These are phyloP conservation scores for Brachyalestes nurse DNA, from an alignment of 2,797 vertebrate species.

Conservation along the genomic window DNA sequence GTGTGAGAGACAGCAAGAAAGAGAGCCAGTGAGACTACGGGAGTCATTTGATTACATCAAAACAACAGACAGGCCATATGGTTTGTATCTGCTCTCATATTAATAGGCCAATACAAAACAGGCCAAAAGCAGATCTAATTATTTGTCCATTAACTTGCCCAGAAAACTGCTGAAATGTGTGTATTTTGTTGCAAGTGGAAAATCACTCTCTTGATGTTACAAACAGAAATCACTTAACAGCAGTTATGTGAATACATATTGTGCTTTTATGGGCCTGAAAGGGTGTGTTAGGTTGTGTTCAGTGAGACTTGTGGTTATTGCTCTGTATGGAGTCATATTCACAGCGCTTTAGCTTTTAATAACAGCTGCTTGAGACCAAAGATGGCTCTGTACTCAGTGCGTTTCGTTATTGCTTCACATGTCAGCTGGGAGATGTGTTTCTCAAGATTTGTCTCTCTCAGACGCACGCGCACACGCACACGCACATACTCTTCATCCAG, in stretches of 20 bases:
- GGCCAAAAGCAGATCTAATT: not conserved
- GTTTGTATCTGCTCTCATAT: not conserved
- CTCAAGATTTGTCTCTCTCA: not conserved
- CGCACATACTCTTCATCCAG: not conserved
- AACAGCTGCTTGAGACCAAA: not conserved
- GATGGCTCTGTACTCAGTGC: not conserved
- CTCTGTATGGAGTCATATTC: not conserved
- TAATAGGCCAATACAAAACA: not conserved
- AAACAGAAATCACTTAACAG: not conserved
- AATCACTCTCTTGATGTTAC: not conserved
- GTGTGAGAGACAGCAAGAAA: not conserved
- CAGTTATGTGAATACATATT: not conserved
- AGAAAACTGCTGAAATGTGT: not conserved
- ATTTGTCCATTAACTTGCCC: not conserved
- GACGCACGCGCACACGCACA: not conserved
- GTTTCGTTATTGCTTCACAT: constrained; percentile 2
- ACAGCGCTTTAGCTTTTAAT: not conserved
- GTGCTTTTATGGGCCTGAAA: not conserved
- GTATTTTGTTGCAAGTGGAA: not conserved
- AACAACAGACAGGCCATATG: constrained; percentile 13
- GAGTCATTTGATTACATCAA: not conserved
- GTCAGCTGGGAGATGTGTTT: constrained; percentile 13
- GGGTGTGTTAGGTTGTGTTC: not conserved
- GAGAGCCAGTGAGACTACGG: not conserved
- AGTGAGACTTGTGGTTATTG: not conserved